Base-by-base conservation (phyloP, 2,888 invertebrate species). In the Synergus japonicus region DNA sequence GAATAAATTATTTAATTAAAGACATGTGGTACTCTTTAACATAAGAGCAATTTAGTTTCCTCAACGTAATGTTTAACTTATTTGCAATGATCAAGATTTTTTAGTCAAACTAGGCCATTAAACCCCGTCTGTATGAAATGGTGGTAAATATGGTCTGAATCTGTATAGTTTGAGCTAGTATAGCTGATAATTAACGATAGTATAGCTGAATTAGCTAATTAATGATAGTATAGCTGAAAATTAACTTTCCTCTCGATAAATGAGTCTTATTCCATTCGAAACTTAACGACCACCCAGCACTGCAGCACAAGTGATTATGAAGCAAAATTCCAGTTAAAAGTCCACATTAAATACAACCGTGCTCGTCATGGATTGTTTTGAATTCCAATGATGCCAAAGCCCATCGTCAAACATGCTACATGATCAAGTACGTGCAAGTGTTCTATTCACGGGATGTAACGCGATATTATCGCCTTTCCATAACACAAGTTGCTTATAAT, bases 371-470 rank as follows among this genome's bases (percentile, higher is more conserved):
- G 29, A 69, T 69, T 69, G 73, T 73, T 73, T 73, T 73, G 73
- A 49, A 73, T 73, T 73, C 73, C 73, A 73, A 73, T 67, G 41
- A 54, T 73, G 49, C 4, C 15, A 73, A 29, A 73, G 37, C 73
- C 37, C n/a, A 54, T 54, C 73, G 54, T 73, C 54, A 54, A 54
- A 73, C 73, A 73, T 54, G 41, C 37, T 54, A 73, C n/a, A 73
- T n/a, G 73, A 73, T 54, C 73, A 54, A 54, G 37, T 54, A 54
- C 43, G 65, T 46, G 76, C 78, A 78, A 73, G 73, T 73, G 73
- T 81, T 81, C 69, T 67, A 78, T 81, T 81, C 78, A 18, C 60
- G 64, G 77, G 79, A 77, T 77, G 77, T 81, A 81, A 81, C 43
- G 18, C 73, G 65, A 78, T 81, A 81, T 78, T 73, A 76, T 79